A percentile compares a stretch with the other conserved stretches of the same genome.
These are phyloP conservation scores for Machimus atricapillus DNA, from an alignment of 2,888 invertebrate genomes.

Conservation along the genomic window DNA sequence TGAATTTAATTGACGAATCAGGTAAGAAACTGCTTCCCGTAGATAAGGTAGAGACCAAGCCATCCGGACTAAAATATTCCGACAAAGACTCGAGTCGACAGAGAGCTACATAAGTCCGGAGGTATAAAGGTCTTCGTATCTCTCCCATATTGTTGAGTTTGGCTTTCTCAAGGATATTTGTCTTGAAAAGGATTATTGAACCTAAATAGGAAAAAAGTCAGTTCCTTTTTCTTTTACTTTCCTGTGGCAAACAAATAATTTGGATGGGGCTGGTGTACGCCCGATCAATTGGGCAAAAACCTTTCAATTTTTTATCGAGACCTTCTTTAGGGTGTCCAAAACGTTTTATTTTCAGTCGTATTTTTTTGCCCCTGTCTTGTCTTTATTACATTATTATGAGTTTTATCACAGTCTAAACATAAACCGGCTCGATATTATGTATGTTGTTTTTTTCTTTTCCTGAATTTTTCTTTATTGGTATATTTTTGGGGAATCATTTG, in stretches of 20 bases:
- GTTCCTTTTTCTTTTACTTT: neutral
- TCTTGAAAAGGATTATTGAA: constrained; percentile 16
- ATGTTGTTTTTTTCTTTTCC: neutral
- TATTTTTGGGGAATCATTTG: neutral
- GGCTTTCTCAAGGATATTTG: neutral
- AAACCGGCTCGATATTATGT: neutral
- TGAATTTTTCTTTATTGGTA: neutral
- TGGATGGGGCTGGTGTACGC: neutral
- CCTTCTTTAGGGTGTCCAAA: neutral
- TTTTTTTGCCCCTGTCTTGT: neutral
- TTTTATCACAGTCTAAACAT: neutral
- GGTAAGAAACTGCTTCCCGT: neutral
- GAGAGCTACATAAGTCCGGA: neutral
- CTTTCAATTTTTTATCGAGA: neutral
- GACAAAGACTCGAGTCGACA: neutral
- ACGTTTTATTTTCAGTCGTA: neutral
- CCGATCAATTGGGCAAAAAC: neutral
- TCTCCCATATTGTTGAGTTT: neutral
- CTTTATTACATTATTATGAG: neutral
- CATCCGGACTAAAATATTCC: constrained; percentile 25
- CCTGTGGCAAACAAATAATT: neutral
- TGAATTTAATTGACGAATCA: constrained; percentile 24
- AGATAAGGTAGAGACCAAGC: constrained; percentile 17
- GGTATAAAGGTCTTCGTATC: neutral
- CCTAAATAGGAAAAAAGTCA: neutral